Evolutionary conservation across 1,140 invertebrate genomes (phyloP).

Genomic region (Pseudomyrmex pallidus): DNA sequence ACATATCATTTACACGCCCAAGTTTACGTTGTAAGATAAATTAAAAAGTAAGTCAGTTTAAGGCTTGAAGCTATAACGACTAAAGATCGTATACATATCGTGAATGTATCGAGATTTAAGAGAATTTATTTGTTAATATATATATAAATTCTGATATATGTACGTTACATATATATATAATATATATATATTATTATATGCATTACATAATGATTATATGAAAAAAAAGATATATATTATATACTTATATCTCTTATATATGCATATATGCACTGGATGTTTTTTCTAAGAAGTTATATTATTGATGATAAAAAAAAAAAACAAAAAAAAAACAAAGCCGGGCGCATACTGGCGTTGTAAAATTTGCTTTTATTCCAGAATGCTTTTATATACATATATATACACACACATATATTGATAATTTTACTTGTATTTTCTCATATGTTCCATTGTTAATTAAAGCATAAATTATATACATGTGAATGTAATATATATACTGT

Average conservation of each 20-base stretch:
- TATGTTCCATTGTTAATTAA: not conserved
- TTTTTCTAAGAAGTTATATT: conserved; percentile 72
- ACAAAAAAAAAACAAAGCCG: conserved; percentile 25
- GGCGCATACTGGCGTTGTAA: conserved; percentile 10
- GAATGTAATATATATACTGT: not conserved
- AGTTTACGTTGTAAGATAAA: conserved; percentile 73
- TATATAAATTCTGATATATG: conserved; percentile 73
- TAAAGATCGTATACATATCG: conserved; percentile 80
- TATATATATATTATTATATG: conserved; percentile 72
- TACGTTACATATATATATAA: conserved; percentile 74
- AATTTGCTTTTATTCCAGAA: not conserved
- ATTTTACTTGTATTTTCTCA: not conserved
- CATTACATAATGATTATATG: conserved; percentile 70
- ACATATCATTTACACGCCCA: conserved; percentile 79
- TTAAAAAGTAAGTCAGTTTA: conserved; percentile 63
- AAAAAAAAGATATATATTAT: conserved; percentile 74
- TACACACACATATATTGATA: not conserved
- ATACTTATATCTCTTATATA: conserved; percentile 77
- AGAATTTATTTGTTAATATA: conserved; percentile 79
- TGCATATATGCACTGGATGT: conserved; percentile 75
- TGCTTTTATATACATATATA: not conserved
- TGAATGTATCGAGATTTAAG: conserved; percentile 76
- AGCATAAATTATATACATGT: too few relatives aligned
- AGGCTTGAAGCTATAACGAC: conserved; percentile 70
- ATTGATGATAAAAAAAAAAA: conserved; percentile 34